phyloP scores from a whole-genome alignment of 1,140 invertebrate genomes.

The Bombus confusus region DNA sequence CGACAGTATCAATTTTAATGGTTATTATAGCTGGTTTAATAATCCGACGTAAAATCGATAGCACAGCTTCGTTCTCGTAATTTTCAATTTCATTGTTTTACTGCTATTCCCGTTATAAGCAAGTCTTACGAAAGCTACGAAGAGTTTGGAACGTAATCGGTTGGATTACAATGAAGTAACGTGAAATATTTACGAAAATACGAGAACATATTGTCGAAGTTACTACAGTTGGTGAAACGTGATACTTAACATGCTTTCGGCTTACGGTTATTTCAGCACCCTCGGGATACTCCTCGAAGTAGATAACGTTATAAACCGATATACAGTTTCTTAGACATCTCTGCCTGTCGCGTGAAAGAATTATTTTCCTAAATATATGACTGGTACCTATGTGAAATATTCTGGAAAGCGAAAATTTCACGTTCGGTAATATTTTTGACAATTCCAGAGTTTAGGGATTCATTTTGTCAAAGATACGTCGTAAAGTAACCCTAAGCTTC shows the following conservation, averaged over 20 bases:
- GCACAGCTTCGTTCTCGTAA: background rate
- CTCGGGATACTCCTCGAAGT: conserved; percentile 70
- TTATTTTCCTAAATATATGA: conserved; percentile 2
- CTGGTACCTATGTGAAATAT: background rate
- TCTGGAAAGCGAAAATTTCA: conserved; percentile 17
- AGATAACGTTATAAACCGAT: conserved; percentile 76
- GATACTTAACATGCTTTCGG: background rate
- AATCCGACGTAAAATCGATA: background rate
- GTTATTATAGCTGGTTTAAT: background rate
- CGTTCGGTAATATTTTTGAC: background rate
- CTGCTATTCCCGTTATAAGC: accelerated
- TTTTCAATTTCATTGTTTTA: background rate
- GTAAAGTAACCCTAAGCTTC: background rate
- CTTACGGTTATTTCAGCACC: background rate
- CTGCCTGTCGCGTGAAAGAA: conserved; percentile 5
- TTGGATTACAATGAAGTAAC: accelerated
- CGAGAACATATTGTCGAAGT: background rate
- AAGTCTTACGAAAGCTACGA: background rate
- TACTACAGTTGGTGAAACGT: too few relatives aligned
- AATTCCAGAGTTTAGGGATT: background rate
- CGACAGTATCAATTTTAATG: background rate
- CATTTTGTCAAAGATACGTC: conserved; percentile 1
- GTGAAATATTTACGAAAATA: background rate
- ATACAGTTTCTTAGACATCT: conserved; percentile 52
- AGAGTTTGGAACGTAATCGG: accelerated